Evolutionary conservation across 23 tunicate species (phyloP), one percentile per base, ranked within the genome.

Genomic region (Clavelina lepadiformis): DNA sequence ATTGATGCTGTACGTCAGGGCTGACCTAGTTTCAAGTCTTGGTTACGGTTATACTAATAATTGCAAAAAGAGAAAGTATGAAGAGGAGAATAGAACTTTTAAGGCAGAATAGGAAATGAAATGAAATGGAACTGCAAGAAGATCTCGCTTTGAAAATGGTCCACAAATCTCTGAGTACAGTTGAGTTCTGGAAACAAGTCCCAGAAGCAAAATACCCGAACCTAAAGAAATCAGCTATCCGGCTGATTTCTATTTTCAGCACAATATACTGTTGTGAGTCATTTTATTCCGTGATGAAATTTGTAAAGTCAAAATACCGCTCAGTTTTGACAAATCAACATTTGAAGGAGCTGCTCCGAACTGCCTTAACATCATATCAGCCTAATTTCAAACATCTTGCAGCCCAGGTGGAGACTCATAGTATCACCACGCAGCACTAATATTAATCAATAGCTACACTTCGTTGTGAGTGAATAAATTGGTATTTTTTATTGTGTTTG

Each of bases 221-320:
- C 36, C 77, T 71, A 18, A 71, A 69, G 33, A 71, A 57, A 71
- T 56, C 19, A 71, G 53, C 52, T 63, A 37, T 63, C 8, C 60
- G 36, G 35, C 35, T 49, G n/a, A 47, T 31, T 61, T 62, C 79
- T n/a, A 47, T 74, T 61, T 74, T 46, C 46, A 74, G 69, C 69
- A 61, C 79, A 41, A 61, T 69, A 74, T 41, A 74, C 69, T 74
- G 79, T 61, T 72, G 78, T 60, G 79, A 74, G 59, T 74, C 79
- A 46, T 60, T 74, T 61, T 74, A 61, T 61, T 61, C 69, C 59
- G 79, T 60, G 46, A 74, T 74, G 66, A 71, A 71, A 35, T 71
- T 71, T 71, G 77, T 71, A 35, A 71, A 36, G 66, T 71, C 65
- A 56, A 57, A 71, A 29, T 35, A 71, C 32, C 65, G 77, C 57